These are phyloP conservation scores for Monochamus alternatus DNA, from an alignment of 2,888 invertebrate genomes.

Conservation along the genomic window DNA sequence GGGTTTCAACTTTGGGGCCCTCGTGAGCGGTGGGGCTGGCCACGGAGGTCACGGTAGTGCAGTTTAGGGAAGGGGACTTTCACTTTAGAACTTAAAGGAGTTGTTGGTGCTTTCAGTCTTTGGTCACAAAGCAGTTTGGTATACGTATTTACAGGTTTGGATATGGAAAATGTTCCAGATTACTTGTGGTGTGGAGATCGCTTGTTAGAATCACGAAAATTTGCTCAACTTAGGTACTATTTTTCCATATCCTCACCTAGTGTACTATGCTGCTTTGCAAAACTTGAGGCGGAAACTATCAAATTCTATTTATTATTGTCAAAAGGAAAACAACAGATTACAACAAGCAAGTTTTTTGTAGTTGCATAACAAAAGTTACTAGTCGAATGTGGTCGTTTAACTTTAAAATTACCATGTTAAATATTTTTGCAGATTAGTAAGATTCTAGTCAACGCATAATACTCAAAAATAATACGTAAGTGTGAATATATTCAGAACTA, in stretches of 20 bases:
- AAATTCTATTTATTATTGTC: slow-evolving; percentile 20
- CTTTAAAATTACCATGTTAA: slow-evolving; percentile 6
- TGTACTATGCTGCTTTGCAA: slow-evolving; percentile 21
- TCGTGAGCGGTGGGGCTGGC: slow-evolving; percentile 68
- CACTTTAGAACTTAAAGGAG: slow-evolving; percentile 23
- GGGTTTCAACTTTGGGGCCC: slow-evolving; percentile 75
- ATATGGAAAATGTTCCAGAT: neutral
- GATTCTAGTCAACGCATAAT: slow-evolving; percentile 29
- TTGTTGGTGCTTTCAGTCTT: neutral
- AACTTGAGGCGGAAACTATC: neutral
- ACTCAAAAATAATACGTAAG: slow-evolving; percentile 26
- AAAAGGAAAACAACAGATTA: slow-evolving; percentile 17
- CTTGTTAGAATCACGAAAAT: neutral
- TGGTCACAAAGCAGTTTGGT: neutral
- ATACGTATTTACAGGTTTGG: neutral
- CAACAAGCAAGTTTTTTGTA: slow-evolving; percentile 2
- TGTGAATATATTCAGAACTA: neutral
- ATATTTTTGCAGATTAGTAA: slow-evolving; percentile 17
- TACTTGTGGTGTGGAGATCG: neutral
- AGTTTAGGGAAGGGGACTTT: slow-evolving; percentile 39
- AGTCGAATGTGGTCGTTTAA: too few species aligned
- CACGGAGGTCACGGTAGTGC: slow-evolving; percentile 42
- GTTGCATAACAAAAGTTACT: too few species aligned
- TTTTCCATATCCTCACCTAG: neutral
- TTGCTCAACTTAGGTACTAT: neutral